A percentile compares a stretch with the other conserved stretches of the same genome.
Conservation (phyloP, 2,113 vertebrate genomes). For the Brachyhypopomus occidentalis region DNA sequence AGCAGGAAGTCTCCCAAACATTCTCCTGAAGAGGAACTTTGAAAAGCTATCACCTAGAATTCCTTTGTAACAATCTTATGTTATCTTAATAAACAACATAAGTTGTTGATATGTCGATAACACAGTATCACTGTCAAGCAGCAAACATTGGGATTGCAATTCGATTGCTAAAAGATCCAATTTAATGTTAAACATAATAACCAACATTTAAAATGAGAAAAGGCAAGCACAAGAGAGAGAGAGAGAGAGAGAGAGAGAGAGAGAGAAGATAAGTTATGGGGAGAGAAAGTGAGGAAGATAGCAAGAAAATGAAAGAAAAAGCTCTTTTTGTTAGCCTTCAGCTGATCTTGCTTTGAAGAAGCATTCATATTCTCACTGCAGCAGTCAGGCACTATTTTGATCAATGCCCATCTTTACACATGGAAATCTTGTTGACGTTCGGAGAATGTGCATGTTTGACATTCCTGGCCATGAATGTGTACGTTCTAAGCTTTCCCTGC, state of each 20-base stretch:
- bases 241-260: neutral
- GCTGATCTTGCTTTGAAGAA: slow-evolving; percentile 41
- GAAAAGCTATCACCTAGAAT: neutral
- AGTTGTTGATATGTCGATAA: neutral
- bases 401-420: slow-evolving; percentile 53
- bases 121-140: neutral
- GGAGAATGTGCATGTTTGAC: slow-evolving; percentile 66
- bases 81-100: neutral
- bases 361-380: slow-evolving; percentile 39
- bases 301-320: neutral
- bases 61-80: neutral
- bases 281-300: neutral
- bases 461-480: slow-evolving; percentile 61
- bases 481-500: slow-evolving; percentile 58
- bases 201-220: neutral
- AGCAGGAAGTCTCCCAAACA: slow-evolving; percentile 62
- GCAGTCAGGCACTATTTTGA: slow-evolving; percentile 60
- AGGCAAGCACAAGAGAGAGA: neutral
- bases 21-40: slow-evolving; percentile 33
- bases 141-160: no score
- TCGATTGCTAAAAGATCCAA: neutral
- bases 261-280: neutral
- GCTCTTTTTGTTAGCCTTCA: slow-evolving; percentile 22
- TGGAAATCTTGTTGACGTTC: slow-evolving; percentile 70
- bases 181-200: neutral